Conservation (phyloP, 2,113 vertebrate species). For the Ptyas mucosa region DNA sequence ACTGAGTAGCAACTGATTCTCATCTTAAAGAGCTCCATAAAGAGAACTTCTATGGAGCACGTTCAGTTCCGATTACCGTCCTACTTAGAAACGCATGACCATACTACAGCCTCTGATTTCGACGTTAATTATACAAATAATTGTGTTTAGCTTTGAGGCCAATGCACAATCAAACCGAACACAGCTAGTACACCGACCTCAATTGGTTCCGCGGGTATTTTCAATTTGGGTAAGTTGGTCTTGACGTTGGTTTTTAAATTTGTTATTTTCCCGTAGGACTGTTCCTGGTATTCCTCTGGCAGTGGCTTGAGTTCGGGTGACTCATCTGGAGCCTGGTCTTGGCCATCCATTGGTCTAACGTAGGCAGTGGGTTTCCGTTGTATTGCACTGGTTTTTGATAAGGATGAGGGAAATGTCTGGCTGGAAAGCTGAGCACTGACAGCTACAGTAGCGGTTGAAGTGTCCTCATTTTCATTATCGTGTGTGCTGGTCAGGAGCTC, state of each 20-base stretch:
- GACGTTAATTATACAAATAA: neutral
- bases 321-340: conserved; percentile 82
- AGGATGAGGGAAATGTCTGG: conserved; percentile 78
- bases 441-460: conserved; percentile 50
- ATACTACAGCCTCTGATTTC: neutral
- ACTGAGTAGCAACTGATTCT: neutral
- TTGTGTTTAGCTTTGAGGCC: neutral
- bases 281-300: conserved; percentile 68
- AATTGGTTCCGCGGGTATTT: conserved; percentile 72
- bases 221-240: conserved; percentile 74
- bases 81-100: neutral
- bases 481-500: conserved; percentile 40
- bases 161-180: neutral
- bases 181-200: conserved; percentile 75
- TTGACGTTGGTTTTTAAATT: conserved; percentile 74
- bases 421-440: conserved; percentile 70
- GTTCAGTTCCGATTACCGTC: neutral
- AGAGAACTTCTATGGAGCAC: neutral
- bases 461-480: conserved; percentile 66
- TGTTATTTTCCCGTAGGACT: conserved; percentile 67
- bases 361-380: conserved; percentile 93
- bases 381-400: conserved; percentile 81
- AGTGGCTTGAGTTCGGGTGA: conserved; percentile 85
- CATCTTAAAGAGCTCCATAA: neutral
- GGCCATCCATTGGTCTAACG: conserved; percentile 93